Base-by-base conservation (phyloP, 2,888 invertebrate species). In the Rhingia campestris region DNA sequence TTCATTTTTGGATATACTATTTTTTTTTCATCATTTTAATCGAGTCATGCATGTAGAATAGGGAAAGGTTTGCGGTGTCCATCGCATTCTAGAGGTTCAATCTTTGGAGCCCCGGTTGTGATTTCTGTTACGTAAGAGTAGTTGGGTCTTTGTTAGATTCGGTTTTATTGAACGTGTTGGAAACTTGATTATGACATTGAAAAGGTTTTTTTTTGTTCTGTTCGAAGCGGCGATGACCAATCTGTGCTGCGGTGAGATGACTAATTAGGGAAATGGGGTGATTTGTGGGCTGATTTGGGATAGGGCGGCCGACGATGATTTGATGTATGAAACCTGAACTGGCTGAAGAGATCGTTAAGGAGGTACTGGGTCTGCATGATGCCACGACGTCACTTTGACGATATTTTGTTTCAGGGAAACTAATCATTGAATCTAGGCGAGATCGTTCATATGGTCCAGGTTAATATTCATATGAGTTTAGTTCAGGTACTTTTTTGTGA, bases 11-110 rank as follows among this genome's bases (percentile, higher is more conserved):
- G 54, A 63, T 61, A 59, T 22, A 22, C 22, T 22, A n/a, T n/a
- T 22, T 22, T 22, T 22, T 22, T 79, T 64, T 69, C 49, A 51
- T 53, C 64, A 69, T 70, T 75, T 81, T 75, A 74, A 63, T 66
- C 53, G 47, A 70, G 47, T 53, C 70, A 63, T 63, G 63, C 10
- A 63, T 10, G 51, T 35, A 39, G 69, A 59, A 64, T 74, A 58
- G 49, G 63, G 22, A 73, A 64, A 64, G 73, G 63, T 70, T 69
- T 59, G 41, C 10, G 41, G 41, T 41, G 10, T 10, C 3, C 10
- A 41, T 51, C 49, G 43, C 41, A 59, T 66, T 66, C 43, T 56
- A 63, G 32, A n/a, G 49, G 69, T 70, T 64, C 70, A 70, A 77
- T 56, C 56, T 51, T 10, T 54, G 33, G 30, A 22, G 22, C 22